Evolutionary conservation across 2,888 invertebrate species (phyloP).

Genomic region (Brachypalpus laphriformis): DNA sequence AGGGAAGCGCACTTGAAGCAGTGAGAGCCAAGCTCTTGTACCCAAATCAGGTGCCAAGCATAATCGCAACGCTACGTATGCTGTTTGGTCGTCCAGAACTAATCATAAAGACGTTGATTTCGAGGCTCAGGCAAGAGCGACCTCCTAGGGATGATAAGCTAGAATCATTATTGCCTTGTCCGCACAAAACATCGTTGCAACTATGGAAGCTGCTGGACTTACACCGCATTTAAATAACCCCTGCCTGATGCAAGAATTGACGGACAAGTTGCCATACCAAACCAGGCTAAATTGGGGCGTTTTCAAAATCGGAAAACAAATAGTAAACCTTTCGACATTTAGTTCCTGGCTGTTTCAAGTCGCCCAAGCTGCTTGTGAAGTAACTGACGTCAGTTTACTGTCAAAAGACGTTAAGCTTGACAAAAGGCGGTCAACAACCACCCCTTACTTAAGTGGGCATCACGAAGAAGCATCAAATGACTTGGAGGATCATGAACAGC

Average conservation of each 20-base stretch:
- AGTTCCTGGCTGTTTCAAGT: conserved; percentile 56
- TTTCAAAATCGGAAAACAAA: background rate
- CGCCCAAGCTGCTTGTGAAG: conserved; percentile 1
- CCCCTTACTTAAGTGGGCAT: background rate
- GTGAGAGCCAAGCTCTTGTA: conserved; percentile 4
- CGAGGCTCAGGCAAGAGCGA: background rate
- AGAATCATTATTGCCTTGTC: conserved; percentile 32
- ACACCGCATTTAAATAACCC: conserved; percentile 49
- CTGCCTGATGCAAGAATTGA: conserved; percentile 27
- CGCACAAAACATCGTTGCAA: conserved; percentile 21
- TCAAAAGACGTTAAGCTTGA: conserved; percentile 1
- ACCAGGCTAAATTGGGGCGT: conserved; percentile 63
- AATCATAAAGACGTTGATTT: conserved; percentile 2
- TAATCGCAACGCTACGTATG: background rate
- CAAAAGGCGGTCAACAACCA: background rate
- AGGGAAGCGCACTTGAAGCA: conserved; percentile 25
- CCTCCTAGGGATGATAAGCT: background rate
- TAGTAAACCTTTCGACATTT: conserved; percentile 27
- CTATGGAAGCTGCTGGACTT: conserved; percentile 50
- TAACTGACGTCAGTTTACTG: too few relatives aligned
- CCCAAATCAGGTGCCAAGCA: conserved; percentile 9
- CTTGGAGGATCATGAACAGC: too few relatives aligned
- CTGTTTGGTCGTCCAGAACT: too few relatives aligned
- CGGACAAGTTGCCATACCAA: conserved; percentile 60
- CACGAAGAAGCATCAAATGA: too few relatives aligned